Evolutionary conservation across 2,888 invertebrate genomes (phyloP).

Genomic region (Amiota mariae): DNA sequence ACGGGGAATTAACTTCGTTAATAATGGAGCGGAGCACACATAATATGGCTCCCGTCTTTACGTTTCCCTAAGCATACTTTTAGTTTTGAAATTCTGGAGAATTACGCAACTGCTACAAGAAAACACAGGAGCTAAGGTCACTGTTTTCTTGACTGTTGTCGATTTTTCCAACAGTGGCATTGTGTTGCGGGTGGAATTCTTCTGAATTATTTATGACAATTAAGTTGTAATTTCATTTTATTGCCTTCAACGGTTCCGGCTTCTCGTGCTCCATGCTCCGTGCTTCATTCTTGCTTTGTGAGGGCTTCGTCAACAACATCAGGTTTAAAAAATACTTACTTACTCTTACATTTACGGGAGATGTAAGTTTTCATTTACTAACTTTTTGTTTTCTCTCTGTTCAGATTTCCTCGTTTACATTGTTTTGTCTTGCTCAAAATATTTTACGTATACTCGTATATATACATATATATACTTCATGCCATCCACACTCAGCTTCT

Average conservation of each 20-base stretch:
- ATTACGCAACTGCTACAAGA: not conserved
- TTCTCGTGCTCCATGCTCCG: constrained; percentile 1
- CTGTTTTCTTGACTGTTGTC: not conserved
- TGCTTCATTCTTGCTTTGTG: too few species aligned
- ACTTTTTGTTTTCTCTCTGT: not conserved
- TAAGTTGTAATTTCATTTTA: constrained; percentile 64
- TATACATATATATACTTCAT: too few species aligned
- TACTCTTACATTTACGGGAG: too few species aligned
- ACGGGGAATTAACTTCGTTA: constrained; percentile 63
- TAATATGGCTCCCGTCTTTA: constrained; percentile 49
- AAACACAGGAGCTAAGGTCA: not conserved
- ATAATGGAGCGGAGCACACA: constrained; percentile 55
- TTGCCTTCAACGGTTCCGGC: constrained; percentile 52
- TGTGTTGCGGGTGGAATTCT: constrained; percentile 49
- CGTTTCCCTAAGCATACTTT: not conserved
- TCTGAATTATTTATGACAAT: constrained; percentile 63
- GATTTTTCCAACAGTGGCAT: constrained; percentile 43
- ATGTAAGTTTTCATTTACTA: not conserved
- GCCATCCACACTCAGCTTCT: not conserved
- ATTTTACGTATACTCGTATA: too few species aligned
- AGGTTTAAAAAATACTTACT: too few species aligned
- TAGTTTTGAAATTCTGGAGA: not conserved
- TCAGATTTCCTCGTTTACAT: not conserved
- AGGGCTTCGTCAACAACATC: too few species aligned
- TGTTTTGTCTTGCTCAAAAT: not conserved